phyloP scores from a whole-genome alignment of 2,113 vertebrate genomes.

The Anarhynchus alexandrinus region DNA sequence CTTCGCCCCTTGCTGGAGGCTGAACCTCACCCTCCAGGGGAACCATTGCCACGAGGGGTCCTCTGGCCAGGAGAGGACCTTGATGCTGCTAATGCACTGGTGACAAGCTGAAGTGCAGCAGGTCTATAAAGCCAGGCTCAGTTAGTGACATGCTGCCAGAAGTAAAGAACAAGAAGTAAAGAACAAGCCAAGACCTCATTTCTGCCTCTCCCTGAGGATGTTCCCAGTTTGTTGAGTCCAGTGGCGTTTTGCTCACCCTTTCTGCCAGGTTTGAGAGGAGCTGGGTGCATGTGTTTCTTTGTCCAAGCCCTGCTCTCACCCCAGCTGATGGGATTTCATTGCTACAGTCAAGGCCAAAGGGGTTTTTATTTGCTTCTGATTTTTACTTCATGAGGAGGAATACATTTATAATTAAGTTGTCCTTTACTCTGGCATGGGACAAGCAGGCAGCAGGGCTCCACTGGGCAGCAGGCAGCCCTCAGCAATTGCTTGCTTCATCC shows the following conservation, averaged over 20 bases:
- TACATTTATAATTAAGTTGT: neutral
- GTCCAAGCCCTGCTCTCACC: neutral
- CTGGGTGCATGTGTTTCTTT: neutral
- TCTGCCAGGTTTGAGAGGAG: neutral
- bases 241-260: neutral
- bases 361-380: neutral
- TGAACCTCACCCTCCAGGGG: neutral
- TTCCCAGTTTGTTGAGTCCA: neutral
- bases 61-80: neutral
- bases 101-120: neutral
- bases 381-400: neutral
- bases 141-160: rapidly evolving
- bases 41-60: neutral
- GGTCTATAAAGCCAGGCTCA: neutral
- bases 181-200: neutral
- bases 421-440: neutral
- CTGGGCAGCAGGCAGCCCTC: neutral
- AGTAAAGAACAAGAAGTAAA: neutral
- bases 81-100: neutral
- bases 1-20: neutral
- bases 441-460: neutral
- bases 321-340: neutral
- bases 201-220: neutral
- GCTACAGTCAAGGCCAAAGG: neutral
- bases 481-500: neutral